Evolutionary conservation across 2,797 vertebrate species (phyloP), one percentile per base, ranked within the genome.

Genomic region (Acipenser oxyrinchus): DNA sequence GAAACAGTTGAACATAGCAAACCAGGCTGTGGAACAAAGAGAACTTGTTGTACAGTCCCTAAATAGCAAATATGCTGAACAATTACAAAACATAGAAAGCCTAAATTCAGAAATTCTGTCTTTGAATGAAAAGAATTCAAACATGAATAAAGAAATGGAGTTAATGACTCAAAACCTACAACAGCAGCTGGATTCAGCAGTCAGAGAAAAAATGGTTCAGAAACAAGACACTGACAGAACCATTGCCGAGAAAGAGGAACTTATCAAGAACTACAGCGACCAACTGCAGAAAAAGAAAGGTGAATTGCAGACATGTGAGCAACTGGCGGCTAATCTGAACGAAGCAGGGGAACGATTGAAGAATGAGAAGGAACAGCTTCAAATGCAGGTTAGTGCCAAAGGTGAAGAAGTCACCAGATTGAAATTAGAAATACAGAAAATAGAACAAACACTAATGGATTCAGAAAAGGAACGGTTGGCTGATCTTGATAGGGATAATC

Each of bases 321-420:
- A 84, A 70, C 77, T 86, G 72, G 84, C 86, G 81, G 77, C 73
- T 76, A 85, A 74, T 76, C 74, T 88, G 73, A 87, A 72, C 18
- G 79, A 88, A 68, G 79, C 73, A 1, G 76, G 82, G 78, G 82
- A 87, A 79, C 82, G 80, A 72, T 74, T 87, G 87, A 78, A 78
- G 80, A 83, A 77, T 12, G 88, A 93, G 81, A 90, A 81, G 76
- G 83, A 89, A 78, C 88, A 80, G 73, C 91, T 93, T 48, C 91
- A 87, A 83, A 86, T 81, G 72, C 81, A 94, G 94, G 94, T 96
- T 90, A 93, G 93, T 96, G 90, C 74, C 70, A 88, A 90, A 84
- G 80, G 84, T 68, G 81, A 87, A 82, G 88, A 93, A 63, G 74
- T 92, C 62, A 81, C 68, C 81, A 76, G 74, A 69, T 85, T 93